Evolutionary conservation across 92 coral and sea anemone genomes (phyloP), one percentile per base, ranked within the genome.

Genomic region (Zoanthus sansibaricus): DNA sequence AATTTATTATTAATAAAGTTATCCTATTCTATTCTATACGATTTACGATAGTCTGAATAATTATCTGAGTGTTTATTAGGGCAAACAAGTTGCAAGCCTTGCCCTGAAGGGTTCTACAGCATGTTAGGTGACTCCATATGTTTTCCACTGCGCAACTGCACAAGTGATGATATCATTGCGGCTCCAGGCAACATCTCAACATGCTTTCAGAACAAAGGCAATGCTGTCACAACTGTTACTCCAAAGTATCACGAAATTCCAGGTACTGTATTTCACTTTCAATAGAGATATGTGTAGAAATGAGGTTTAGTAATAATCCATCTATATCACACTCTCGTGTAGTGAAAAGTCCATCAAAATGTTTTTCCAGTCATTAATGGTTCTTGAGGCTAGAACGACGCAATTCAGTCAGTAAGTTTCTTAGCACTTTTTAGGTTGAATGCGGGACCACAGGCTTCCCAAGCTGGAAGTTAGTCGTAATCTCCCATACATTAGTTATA

Each of bases 51-150:
- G 7, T 62, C 16, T 71, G 18, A 44, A 72, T n/a, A 45, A 18
- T 48, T 48, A 9, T 5, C 31, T 17, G 30, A 9, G 14, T 83
- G 10, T 30, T 59, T 12, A 9, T 51, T 84, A 94, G 98, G 98
- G 16, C 87, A 89, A 71, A 62, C 44, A 7, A 18, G 61, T n/a
- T 94, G 98, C 61, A 59, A 82, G 47, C 0, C 62, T 0, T 94
- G 98, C 68, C 86, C 93, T 52, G 9, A 16, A 12, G 79, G 88
- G 9, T 46, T 69, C 0, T 93, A 83, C 51, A 52, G 96, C 68
- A 94, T 93, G 98, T 32, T 85, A 4, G 98, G 98, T 14, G 90
- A 93, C 30, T 86, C 89, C 17, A 74, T 25, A 20, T 94, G 98
- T 59, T 16, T 79, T 78, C 94, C 94, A 30, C 71, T 93, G 62